Conservation (phyloP, 2,888 invertebrate genomes). For the Penaeus monodon region DNA sequence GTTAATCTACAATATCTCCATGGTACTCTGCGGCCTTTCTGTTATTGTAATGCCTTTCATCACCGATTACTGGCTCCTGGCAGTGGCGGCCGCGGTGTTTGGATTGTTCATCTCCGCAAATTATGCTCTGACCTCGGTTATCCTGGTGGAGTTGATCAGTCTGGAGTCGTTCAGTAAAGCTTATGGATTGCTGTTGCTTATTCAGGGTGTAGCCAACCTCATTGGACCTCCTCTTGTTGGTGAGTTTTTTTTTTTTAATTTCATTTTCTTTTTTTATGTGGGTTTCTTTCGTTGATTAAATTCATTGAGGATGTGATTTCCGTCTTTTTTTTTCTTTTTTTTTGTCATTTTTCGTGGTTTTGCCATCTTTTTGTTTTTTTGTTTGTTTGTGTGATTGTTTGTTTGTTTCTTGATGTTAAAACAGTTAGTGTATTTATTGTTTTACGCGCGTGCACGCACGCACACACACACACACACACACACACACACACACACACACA, state of each 20-base stretch:
- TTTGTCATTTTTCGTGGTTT: too few relatives aligned
- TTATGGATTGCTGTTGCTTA: slow-evolving; percentile 87
- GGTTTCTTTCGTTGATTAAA: too few relatives aligned
- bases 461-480: neutral
- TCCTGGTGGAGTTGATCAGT: slow-evolving; percentile 90
- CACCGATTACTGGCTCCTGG: slow-evolving; percentile 66
- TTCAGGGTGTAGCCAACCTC: slow-evolving; percentile 90
- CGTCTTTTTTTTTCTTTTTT: too few relatives aligned
- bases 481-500: slow-evolving; percentile 5
- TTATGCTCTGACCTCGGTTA: slow-evolving; percentile 90
- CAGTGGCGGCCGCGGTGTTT: slow-evolving; percentile 78
- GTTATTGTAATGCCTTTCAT: slow-evolving; percentile 75
- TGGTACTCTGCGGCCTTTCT: slow-evolving; percentile 72
- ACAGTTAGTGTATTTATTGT: too few relatives aligned
- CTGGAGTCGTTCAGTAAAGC: slow-evolving; percentile 91
- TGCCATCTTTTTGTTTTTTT: too few relatives aligned
- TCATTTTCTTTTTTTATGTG: neutral
- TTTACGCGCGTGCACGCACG: too few relatives aligned
- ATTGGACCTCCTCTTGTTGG: slow-evolving; percentile 92
- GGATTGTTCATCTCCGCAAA: slow-evolving; percentile 92
- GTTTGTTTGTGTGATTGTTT: too few relatives aligned
- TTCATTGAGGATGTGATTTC: too few relatives aligned
- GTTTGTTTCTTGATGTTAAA: too few relatives aligned
- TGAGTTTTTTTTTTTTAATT: slow-evolving; percentile 70
- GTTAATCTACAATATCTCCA: slow-evolving; percentile 84